Percentiles rank a stretch among this genome's conserved stretches.
Conservation (phyloP, 2,113 vertebrate species). For the Scortum barcoo region DNA sequence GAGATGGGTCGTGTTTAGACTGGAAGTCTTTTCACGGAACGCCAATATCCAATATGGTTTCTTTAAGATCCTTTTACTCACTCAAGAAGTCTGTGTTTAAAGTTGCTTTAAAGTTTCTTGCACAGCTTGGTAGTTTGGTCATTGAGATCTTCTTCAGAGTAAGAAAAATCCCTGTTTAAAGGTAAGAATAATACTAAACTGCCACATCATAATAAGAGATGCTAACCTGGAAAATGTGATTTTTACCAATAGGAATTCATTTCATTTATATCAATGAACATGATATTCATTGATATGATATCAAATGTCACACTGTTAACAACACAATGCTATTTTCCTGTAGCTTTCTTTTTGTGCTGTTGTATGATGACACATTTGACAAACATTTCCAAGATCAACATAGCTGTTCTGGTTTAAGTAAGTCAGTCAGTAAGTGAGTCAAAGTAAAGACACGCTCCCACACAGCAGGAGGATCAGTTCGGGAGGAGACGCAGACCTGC, state of each 20-base stretch:
- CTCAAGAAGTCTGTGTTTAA: neutral
- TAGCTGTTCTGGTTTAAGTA: neutral
- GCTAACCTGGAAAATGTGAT: neutral
- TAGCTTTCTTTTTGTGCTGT: no score
- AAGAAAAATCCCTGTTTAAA: neutral
- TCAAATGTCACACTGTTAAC: neutral
- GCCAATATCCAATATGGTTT: neutral
- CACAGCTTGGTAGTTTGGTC: no score
- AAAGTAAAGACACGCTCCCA: neutral
- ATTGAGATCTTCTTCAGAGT: neutral
- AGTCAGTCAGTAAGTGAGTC: neutral
- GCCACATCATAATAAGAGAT: neutral
- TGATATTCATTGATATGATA: no score
- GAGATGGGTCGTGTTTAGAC: neutral
- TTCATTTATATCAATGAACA: neutral
- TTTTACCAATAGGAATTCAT: neutral
- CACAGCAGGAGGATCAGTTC: neutral
- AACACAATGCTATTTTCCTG: neutral
- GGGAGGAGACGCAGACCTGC: neutral
- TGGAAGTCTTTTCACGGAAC: neutral
- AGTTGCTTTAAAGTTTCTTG: no score
- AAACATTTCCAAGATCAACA: neutral
- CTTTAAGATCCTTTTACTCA: neutral
- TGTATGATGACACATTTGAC: neutral
- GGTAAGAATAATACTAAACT: neutral